Percentiles rank a stretch among this genome's conserved stretches.
Evolutionary conservation across 2,888 invertebrate genomes (phyloP).

Genomic region (Coelogynopora nodosa): DNA sequence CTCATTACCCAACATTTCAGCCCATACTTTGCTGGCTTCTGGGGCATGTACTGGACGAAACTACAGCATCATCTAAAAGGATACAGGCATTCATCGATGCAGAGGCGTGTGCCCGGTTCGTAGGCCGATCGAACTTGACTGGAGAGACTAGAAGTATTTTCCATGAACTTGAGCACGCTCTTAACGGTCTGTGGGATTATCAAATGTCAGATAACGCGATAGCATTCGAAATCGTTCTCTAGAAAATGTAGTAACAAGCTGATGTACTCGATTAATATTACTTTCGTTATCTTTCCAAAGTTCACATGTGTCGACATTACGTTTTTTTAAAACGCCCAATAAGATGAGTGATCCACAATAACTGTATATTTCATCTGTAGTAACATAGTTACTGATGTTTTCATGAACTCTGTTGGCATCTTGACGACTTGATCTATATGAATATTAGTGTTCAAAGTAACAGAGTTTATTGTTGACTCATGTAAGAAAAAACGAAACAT

Average conservation of each 20-base stretch:
- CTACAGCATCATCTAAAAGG: neutral
- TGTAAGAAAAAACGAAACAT: constrained; percentile 29
- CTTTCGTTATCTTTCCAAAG: constrained; percentile 15
- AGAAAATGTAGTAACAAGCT: constrained; percentile 36
- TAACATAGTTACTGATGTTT: constrained; percentile 26
- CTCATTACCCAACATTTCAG: constrained; percentile 14
- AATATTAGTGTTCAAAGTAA: constrained; percentile 23
- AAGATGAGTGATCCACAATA: constrained; percentile 33
- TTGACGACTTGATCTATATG: neutral
- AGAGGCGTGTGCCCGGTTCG: constrained; percentile 6
- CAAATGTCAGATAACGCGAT: constrained; percentile 26
- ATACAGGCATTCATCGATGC: constrained; percentile 28
- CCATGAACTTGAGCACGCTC: neutral
- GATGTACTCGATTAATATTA: constrained; percentile 30
- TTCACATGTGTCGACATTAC: constrained; percentile 26
- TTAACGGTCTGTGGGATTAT: neutral
- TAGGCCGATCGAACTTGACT: neutral
- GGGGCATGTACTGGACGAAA: constrained; percentile 4
- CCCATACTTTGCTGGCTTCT: neutral
- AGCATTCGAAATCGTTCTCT: constrained; percentile 33
- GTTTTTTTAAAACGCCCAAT: neutral
- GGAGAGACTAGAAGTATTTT: constrained; percentile 22
- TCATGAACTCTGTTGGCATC: constrained; percentile 21
- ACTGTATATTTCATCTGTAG: constrained; percentile 14
- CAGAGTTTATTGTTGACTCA: neutral